Percentiles rank a stretch among this genome's conserved stretches.
These are phyloP conservation scores for Crossocerus cetratus DNA, from an alignment of 2,888 invertebrate species.

Conservation along the genomic window DNA sequence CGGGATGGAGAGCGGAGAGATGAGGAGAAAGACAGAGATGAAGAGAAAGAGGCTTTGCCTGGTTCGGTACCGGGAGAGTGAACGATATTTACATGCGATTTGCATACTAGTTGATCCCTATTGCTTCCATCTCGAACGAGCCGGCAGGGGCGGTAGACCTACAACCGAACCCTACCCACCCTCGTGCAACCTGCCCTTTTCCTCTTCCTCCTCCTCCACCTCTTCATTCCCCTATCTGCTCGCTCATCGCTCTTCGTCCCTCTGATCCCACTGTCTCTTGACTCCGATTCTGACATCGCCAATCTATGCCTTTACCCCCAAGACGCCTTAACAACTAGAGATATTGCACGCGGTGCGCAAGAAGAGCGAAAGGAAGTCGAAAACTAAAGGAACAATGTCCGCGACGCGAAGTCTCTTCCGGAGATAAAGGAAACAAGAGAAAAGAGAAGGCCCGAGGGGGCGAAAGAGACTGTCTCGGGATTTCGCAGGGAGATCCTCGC, in stretches of 20 bases:
- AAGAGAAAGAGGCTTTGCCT: conserved; percentile 61
- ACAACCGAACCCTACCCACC: conserved; percentile 65
- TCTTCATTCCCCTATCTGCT: conserved; percentile 50
- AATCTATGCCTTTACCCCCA: neutral
- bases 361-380: neutral
- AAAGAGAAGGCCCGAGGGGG: neutral
- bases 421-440: neutral
- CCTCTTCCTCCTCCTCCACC: conserved; percentile 28
- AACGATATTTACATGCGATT: conserved; percentile 77
- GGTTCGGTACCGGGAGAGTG: conserved; percentile 71
- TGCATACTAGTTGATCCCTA: conserved; percentile 78
- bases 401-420: neutral
- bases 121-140: conserved; percentile 77
- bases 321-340: neutral
- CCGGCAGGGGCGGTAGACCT: conserved; percentile 72
- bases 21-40: conserved; percentile 54
- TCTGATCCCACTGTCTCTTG: conserved; percentile 41
- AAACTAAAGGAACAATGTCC: neutral
- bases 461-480: conserved; percentile 21
- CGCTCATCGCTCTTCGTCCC: conserved; percentile 33
- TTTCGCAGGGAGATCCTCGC: conserved; percentile 16
- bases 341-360: too few species aligned
- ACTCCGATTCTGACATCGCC: conserved; percentile 37
- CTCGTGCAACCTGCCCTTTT: conserved; percentile 52
- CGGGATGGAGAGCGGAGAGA: conserved; percentile 47